These are phyloP conservation scores for Caenorhabditis latens DNA, from an alignment of 1,140 invertebrate species.

Conservation along the genomic window DNA sequence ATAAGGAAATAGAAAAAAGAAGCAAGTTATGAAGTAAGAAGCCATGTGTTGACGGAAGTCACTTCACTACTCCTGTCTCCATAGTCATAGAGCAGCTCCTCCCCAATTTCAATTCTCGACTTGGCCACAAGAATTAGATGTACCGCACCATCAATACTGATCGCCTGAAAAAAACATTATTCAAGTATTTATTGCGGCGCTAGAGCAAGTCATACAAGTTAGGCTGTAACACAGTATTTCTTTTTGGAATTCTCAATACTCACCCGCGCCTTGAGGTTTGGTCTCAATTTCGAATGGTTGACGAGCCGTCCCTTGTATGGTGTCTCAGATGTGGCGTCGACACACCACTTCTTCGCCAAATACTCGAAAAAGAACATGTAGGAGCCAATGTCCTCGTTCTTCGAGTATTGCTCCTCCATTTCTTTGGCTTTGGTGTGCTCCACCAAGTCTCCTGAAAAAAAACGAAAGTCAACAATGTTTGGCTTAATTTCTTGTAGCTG, in stretches of 20 bases:
- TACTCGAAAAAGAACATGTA: slow-evolving; percentile 99
- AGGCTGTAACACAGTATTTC: too few species aligned
- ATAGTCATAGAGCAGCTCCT: slow-evolving; percentile 96
- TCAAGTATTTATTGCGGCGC: too few species aligned
- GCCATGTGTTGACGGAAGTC: slow-evolving; percentile 93
- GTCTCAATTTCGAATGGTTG: slow-evolving; percentile 90
- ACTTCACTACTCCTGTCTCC: slow-evolving; percentile 92
- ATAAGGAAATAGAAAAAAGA: too few species aligned
- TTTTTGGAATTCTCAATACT: neutral
- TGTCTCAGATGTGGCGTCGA: slow-evolving; percentile 94
- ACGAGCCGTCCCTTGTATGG: slow-evolving; percentile 90
- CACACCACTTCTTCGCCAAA: slow-evolving; percentile 90
- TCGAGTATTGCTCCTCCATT: slow-evolving; percentile 87
- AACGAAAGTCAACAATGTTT: neutral
- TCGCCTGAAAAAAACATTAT: slow-evolving; percentile 80
- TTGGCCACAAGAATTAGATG: slow-evolving; percentile 91
- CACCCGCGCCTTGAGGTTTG: slow-evolving; percentile 90
- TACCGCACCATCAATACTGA: slow-evolving; percentile 83
- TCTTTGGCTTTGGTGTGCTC: slow-evolving; percentile 86
- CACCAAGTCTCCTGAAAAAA: slow-evolving; percentile 91
- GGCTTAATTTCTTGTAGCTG: neutral
- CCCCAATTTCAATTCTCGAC: slow-evolving; percentile 86
- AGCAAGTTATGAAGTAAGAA: slow-evolving; percentile 80
- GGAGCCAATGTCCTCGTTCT: slow-evolving; percentile 88
- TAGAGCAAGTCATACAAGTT: too few species aligned